phyloP scores from a whole-genome alignment of 2,113 vertebrate species.

The Xenus cinereus region DNA sequence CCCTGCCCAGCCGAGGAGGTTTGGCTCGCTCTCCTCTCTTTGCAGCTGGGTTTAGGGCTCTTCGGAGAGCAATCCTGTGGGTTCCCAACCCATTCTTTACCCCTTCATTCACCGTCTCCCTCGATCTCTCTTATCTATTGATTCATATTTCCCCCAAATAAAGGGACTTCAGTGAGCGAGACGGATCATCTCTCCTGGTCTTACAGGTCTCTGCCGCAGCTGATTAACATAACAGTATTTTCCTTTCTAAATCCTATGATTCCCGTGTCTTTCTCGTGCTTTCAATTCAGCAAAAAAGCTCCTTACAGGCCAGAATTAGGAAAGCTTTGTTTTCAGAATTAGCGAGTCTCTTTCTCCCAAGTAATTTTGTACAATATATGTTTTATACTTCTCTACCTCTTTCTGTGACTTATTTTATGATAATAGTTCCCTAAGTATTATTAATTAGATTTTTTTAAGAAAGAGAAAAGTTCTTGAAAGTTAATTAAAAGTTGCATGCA shows the following conservation, averaged over 20 bases:
- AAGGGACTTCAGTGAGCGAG: not conserved
- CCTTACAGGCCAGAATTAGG: not conserved
- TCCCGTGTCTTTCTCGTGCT: not conserved
- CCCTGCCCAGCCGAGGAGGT: not conserved
- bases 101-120: not conserved
- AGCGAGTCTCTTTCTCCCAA: not conserved
- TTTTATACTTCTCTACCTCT: constrained; percentile 6
- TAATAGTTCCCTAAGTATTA: constrained; percentile 73
- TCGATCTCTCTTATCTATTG: not conserved
- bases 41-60: not conserved
- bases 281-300: not conserved
- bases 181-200: not conserved
- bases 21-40: not conserved
- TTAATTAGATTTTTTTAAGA: constrained; percentile 76
- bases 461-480: constrained; percentile 77
- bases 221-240: not conserved
- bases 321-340: constrained; percentile 20
- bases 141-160: not conserved
- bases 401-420: constrained; percentile 58
- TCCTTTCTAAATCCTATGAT: not conserved
- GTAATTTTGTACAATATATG: not conserved
- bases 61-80: not conserved
- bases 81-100: not conserved
- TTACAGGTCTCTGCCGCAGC: not conserved
- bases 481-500: constrained; percentile 79